Base-by-base conservation (phyloP, 2,113 vertebrate genomes). In the Saguinus imperator region DNA sequence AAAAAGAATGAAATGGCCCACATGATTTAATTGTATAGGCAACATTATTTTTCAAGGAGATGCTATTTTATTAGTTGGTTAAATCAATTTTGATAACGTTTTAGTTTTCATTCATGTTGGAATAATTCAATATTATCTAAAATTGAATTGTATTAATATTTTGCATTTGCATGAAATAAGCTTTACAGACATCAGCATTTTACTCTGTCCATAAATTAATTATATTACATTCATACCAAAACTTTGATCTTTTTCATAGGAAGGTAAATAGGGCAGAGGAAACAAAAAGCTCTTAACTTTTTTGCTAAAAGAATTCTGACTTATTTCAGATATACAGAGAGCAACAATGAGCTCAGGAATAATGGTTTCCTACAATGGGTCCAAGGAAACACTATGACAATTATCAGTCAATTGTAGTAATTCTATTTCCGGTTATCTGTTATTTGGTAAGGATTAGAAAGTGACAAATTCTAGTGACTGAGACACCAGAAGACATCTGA, bases 71-170 rank as follows among this genome's bases (percentile, higher is more conserved):
- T 94, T 95, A 91, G 64, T 94, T 87, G 40, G 29, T 55, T 88
- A 90, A 96, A 92, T 79, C 85, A n/a, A 86, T 86, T 97, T 96
- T 87, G 17, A 86, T 87, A 87, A 86, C 77, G 21, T 82, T 94
- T 96, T 48, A 64, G 1, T 68, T 97, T 97, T 76, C 70, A 81
- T 92, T 96, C 90, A 50, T 45, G 50, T 81, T 94, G 50, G 20
- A 86, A 95, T 92, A 89, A 95, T 88, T 93, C 45, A 96, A 35
- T 3, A 32, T 45, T 79, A 89, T 29, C 40, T 81, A 16, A 85
- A 93, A 27, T 75, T 82, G 37, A 95, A 89, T 85, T 90, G 27
- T 50, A 86, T 82, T 90, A 72, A 50, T 86, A 5, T 14, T 97
- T 91, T 80, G 2, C 0, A 79, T 94, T 90, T 83, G 1, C 50